phyloP scores from a whole-genome alignment of 2,797 vertebrate species.

The Simalia tracyae region DNA sequence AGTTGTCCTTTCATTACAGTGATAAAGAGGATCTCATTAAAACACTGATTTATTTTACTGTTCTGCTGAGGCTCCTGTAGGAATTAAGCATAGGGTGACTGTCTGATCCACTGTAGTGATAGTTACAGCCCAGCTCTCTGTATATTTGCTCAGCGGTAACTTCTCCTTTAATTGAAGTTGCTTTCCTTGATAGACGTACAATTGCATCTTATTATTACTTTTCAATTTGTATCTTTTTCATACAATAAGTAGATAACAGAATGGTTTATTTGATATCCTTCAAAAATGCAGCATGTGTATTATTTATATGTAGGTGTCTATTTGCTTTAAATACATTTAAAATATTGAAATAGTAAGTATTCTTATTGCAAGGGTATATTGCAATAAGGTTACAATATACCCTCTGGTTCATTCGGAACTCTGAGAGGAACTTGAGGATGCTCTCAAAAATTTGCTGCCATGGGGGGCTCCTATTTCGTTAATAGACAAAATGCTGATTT shows the following conservation, averaged over 20 bases:
- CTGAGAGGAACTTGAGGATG: too few relatives aligned
- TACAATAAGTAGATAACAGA: not conserved
- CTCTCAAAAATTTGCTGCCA: too few relatives aligned
- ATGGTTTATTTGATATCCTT: not conserved
- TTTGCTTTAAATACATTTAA: too few relatives aligned
- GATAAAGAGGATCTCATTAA: too few relatives aligned
- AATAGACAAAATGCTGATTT: not conserved
- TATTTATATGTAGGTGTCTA: not conserved
- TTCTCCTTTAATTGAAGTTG: not conserved
- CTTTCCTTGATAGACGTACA: not conserved
- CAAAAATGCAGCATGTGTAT: not conserved
- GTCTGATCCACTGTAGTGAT: not conserved
- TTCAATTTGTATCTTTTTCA: not conserved
- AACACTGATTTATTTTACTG: too few relatives aligned
- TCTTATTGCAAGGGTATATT: too few relatives aligned
- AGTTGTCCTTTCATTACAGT: too few relatives aligned
- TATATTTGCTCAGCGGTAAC: not conserved
- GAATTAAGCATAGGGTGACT: not conserved
- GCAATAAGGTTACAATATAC: too few relatives aligned
- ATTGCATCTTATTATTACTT: not conserved
- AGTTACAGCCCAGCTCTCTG: not conserved
- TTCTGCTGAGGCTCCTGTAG: too few relatives aligned
- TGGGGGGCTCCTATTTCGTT: not conserved
- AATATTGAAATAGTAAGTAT: too few relatives aligned
- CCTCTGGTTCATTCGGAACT: too few relatives aligned